These are phyloP conservation scores for Columba guinea DNA, from an alignment of 2,797 vertebrate genomes.

Conservation along the genomic window DNA sequence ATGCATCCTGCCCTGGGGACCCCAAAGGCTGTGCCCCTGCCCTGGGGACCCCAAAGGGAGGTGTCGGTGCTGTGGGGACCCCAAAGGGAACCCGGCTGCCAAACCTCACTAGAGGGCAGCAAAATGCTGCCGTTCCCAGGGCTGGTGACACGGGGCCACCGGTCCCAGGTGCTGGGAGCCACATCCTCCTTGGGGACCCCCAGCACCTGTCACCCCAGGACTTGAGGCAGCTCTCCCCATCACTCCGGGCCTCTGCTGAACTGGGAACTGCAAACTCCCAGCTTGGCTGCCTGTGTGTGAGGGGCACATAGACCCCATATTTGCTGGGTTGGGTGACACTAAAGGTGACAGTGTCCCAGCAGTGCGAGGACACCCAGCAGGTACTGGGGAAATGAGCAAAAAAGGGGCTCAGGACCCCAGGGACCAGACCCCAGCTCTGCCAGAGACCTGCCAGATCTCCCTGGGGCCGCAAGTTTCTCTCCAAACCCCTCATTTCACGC, in stretches of 20 bases:
- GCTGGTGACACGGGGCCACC: not conserved
- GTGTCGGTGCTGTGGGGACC: not conserved
- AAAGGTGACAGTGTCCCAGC: not conserved
- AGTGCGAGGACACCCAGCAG: not conserved
- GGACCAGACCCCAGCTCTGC: not conserved
- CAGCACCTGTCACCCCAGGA: not conserved
- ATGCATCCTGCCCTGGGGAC: not conserved
- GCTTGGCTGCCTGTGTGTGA: too few species aligned
- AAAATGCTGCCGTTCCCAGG: not conserved
- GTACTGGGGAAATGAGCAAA: not conserved
- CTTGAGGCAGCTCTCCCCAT: not conserved
- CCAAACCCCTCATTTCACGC: not conserved
- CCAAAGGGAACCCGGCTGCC: not conserved
- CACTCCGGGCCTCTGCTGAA: not conserved
- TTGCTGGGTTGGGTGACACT: not conserved
- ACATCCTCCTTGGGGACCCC: not conserved
- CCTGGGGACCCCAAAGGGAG: not conserved
- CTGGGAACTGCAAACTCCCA: not conserved
- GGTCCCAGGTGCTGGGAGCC: not conserved
- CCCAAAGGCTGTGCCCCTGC: not conserved
- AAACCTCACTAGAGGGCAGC: conserved; percentile 57
- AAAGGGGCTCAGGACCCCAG: not conserved
- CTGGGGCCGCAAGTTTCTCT: not conserved
- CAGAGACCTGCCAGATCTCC: not conserved
- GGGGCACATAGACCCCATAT: fast-evolving